These are phyloP conservation scores for Eupithecia subumbrata DNA, from an alignment of 2,888 invertebrate genomes.

Conservation along the genomic window DNA sequence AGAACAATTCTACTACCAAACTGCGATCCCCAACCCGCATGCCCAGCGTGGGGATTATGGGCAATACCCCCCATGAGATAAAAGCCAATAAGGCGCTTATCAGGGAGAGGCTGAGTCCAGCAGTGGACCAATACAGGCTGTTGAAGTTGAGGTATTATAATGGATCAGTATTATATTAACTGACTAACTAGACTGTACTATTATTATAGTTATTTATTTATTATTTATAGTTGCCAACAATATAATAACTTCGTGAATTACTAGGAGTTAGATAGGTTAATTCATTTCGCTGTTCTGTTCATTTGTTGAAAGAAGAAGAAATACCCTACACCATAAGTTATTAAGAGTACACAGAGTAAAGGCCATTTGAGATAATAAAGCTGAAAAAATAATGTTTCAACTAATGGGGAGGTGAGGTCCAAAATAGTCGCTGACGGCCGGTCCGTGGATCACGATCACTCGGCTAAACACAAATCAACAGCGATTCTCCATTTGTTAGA, in stretches of 20 bases:
- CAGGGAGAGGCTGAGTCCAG: too few relatives aligned
- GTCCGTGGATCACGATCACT: constrained; percentile 65
- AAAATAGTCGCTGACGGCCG: constrained; percentile 25
- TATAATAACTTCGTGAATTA: not conserved
- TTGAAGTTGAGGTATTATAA: too few relatives aligned
- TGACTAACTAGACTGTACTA: too few relatives aligned
- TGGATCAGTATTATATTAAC: too few relatives aligned
- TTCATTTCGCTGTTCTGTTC: not conserved
- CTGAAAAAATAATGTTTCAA: not conserved
- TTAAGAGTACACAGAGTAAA: not conserved
- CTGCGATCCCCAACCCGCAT: too few relatives aligned
- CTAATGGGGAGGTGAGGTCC: constrained; percentile 17
- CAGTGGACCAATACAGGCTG: too few relatives aligned
- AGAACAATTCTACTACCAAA: too few relatives aligned
- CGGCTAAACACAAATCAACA: constrained; percentile 85
- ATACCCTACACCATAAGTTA: not conserved
- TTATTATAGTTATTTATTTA: too few relatives aligned
- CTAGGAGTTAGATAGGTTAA: not conserved
- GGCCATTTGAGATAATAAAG: not conserved
- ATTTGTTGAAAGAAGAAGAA: not conserved
- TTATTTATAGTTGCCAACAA: too few relatives aligned
- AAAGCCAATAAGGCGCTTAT: too few relatives aligned
- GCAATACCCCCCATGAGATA: too few relatives aligned
- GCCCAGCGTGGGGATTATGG: too few relatives aligned
- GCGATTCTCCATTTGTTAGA: constrained; percentile 86